These are phyloP conservation scores for Orycteropus afer DNA, from an alignment of 2,113 vertebrate genomes.

Conservation along the genomic window DNA sequence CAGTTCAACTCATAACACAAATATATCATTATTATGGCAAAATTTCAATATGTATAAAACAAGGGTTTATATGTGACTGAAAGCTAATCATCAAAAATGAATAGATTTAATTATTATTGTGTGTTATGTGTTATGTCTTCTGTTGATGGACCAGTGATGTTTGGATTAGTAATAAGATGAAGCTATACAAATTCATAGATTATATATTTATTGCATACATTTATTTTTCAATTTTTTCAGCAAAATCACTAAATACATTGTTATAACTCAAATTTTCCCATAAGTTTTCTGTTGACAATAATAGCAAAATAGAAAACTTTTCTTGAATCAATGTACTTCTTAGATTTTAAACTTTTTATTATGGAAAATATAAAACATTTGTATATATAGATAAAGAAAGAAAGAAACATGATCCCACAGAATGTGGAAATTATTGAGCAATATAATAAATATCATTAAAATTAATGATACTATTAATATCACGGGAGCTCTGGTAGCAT, in stretches of 20 bases:
- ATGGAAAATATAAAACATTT: not conserved
- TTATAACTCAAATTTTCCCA: not conserved
- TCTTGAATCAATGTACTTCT: not conserved
- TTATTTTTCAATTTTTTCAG: not conserved
- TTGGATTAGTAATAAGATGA: constrained; percentile 8
- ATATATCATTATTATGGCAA: constrained; percentile 12
- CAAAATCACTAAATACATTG: constrained; percentile 8
- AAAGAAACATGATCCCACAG: too few relatives aligned
- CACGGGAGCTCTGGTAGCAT: too few relatives aligned
- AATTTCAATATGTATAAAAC: not conserved
- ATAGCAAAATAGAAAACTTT: not conserved
- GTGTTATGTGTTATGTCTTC: not conserved
- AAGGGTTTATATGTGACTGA: constrained; percentile 13
- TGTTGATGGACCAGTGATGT: not conserved
- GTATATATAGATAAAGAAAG: not conserved
- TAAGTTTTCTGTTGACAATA: constrained; percentile 6
- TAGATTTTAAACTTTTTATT: constrained; percentile 2
- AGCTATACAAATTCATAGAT: constrained; percentile 37
- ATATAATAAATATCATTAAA: too few relatives aligned
- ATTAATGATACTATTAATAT: too few relatives aligned
- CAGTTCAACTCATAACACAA: not conserved
- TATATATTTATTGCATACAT: not conserved
- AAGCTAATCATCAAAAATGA: constrained; percentile 32
- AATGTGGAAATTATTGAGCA: too few relatives aligned
- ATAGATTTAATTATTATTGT: not conserved